A percentile compares a stretch with the other conserved stretches of the same genome.
phyloP scores from a whole-genome alignment of 1,140 invertebrate genomes.

The Arctopsyche grandis region DNA sequence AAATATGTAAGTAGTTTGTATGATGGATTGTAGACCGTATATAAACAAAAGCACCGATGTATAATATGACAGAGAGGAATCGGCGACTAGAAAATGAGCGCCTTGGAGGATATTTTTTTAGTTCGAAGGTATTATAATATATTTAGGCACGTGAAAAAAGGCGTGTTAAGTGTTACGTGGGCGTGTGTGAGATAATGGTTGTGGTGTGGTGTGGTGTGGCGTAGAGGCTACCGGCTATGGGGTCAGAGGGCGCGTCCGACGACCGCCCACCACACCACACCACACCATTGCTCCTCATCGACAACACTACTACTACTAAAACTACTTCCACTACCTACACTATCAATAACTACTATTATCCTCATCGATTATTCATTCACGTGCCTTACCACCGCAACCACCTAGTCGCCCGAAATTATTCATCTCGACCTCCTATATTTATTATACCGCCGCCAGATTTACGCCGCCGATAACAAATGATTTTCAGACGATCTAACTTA shows the following conservation, averaged over 20 bases:
- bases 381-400: background rate
- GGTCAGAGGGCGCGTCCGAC: background rate
- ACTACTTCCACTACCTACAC: too few relatives aligned
- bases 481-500: conserved; percentile 10
- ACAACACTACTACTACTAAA: too few relatives aligned
- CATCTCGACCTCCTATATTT: background rate
- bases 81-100: too few relatives aligned
- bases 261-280: background rate
- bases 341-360: too few relatives aligned
- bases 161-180: conserved; percentile 11
- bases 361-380: background rate
- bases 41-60: too few relatives aligned
- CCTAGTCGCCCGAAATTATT: background rate
- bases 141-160: background rate
- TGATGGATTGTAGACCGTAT: too few relatives aligned
- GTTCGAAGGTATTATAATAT: too few relatives aligned
- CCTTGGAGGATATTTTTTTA: too few relatives aligned
- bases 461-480: conserved; percentile 9
- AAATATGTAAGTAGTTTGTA: too few relatives aligned
- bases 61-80: too few relatives aligned
- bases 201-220: background rate
- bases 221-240: background rate
- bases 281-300: too few relatives aligned
- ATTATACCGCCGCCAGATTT: conserved; percentile 14
- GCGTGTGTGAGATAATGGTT: conserved; percentile 12